These are phyloP conservation scores for Neuroscelio doddi DNA, from an alignment of 2,888 invertebrate species.

Conservation along the genomic window DNA sequence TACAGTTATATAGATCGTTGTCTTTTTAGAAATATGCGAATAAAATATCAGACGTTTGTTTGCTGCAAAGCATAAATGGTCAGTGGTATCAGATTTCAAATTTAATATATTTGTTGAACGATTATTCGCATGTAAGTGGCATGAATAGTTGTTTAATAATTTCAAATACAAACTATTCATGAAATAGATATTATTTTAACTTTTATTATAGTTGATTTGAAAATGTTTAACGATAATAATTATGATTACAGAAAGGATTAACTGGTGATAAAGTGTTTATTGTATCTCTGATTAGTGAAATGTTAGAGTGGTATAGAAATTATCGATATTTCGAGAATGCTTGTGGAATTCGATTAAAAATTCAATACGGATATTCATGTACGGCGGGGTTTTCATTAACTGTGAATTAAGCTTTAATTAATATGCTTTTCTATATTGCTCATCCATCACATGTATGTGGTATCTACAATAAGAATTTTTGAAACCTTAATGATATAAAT, in stretches of 20 bases:
- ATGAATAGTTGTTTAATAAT: too few relatives aligned
- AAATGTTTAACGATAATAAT: too few relatives aligned
- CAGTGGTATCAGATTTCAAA: background rate
- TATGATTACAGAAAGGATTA: too few relatives aligned
- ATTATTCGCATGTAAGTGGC: too few relatives aligned
- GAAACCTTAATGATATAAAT: constrained; percentile 45
- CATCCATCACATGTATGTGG: constrained; percentile 42
- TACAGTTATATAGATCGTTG: constrained; percentile 32
- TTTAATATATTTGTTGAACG: background rate
- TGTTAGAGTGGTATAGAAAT: constrained; percentile 32
- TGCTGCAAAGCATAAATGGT: constrained; percentile 19
- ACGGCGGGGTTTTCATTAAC: constrained; percentile 43
- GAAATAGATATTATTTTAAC: too few relatives aligned
- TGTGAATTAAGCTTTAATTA: constrained; percentile 42
- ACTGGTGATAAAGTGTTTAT: too few relatives aligned
- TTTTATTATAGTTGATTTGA: too few relatives aligned
- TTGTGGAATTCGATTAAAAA: constrained; percentile 36
- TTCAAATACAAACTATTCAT: too few relatives aligned
- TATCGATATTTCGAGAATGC: constrained; percentile 34
- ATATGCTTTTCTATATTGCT: constrained; percentile 35
- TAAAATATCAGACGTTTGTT: constrained; percentile 35
- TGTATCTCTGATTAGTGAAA: constrained; percentile 7
- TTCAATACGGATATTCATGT: constrained; percentile 41
- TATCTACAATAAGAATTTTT: constrained; percentile 44
- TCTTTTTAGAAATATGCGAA: constrained; percentile 37